Evolutionary conservation across 1,140 invertebrate species (phyloP).

Genomic region (Eupristina koningsbergeri): DNA sequence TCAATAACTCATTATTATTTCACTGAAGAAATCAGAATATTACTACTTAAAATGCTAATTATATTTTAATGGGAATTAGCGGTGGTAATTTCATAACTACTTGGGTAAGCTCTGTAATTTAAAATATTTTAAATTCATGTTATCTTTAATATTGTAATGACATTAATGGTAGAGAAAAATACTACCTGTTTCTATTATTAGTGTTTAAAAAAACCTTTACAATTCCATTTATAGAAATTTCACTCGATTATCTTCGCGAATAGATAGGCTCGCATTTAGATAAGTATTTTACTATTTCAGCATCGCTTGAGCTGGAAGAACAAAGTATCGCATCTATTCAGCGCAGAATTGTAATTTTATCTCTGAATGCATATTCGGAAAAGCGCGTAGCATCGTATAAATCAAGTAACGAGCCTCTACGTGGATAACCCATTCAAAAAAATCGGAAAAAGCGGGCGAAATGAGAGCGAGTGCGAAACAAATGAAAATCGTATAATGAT

Average conservation of each 20-base stretch:
- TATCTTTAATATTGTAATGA: no score
- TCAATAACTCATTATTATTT: constrained; percentile 43
- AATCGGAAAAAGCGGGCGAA: neutral
- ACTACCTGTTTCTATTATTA: no score
- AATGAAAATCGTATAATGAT: constrained; percentile 33
- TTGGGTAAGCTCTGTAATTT: neutral
- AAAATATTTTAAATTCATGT: neutral
- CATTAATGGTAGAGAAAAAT: no score
- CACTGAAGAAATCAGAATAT: neutral
- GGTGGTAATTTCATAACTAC: constrained; percentile 16
- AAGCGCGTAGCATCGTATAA: constrained; percentile 7
- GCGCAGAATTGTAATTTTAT: constrained; percentile 15
- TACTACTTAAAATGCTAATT: constrained; percentile 33
- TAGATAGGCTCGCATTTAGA: neutral
- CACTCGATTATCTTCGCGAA: constrained; percentile 10
- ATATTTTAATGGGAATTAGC: constrained; percentile 7
- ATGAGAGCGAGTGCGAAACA: constrained; percentile 1
- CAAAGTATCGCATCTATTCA: neutral
- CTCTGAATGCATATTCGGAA: neutral
- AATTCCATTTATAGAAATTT: neutral
- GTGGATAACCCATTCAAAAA: neutral
- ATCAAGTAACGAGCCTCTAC: constrained; percentile 20
- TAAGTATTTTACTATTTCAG: constrained; percentile 26
- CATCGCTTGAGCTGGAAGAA: neutral
- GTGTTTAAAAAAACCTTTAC: no score